Percentiles rank a stretch among this genome's conserved stretches.
Evolutionary conservation across 2,113 vertebrate species (phyloP).

Genomic region (Thalassarche chlororhynchos): DNA sequence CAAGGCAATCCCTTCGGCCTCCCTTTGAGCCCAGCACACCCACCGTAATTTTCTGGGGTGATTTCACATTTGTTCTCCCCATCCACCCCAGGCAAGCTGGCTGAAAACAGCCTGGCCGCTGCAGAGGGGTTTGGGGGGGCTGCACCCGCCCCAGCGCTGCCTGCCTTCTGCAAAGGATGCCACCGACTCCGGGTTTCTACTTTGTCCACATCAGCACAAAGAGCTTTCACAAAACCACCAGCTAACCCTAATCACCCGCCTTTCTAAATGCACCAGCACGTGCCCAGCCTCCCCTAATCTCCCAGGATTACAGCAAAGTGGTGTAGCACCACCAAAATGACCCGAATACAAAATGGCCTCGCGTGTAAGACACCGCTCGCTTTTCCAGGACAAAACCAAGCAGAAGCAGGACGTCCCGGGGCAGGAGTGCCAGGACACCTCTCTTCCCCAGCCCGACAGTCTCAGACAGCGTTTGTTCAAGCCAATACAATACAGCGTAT

Average conservation of each 20-base stretch:
- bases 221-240: slow-evolving; percentile 34
- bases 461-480: neutral
- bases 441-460: neutral
- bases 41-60: neutral
- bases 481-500: neutral
- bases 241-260: slow-evolving; percentile 50
- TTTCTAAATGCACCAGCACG: slow-evolving; percentile 56
- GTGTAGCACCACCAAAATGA: slow-evolving; percentile 45
- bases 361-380: rapidly evolving
- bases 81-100: neutral
- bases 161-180: neutral
- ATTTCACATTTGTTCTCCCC: neutral
- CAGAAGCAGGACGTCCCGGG: neutral
- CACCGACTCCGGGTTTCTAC: neutral
- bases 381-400: neutral
- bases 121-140: neutral
- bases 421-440: neutral
- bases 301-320: slow-evolving; percentile 49
- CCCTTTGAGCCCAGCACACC: neutral
- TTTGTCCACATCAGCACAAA: slow-evolving; percentile 38
- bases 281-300: slow-evolving; percentile 52
- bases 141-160: neutral
- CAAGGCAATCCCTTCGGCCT: neutral
- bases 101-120: neutral
- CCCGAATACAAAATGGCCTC: slow-evolving; percentile 36